Conservation (phyloP, 2,888 invertebrate species). For the Macrosiphum euphorbiae region DNA sequence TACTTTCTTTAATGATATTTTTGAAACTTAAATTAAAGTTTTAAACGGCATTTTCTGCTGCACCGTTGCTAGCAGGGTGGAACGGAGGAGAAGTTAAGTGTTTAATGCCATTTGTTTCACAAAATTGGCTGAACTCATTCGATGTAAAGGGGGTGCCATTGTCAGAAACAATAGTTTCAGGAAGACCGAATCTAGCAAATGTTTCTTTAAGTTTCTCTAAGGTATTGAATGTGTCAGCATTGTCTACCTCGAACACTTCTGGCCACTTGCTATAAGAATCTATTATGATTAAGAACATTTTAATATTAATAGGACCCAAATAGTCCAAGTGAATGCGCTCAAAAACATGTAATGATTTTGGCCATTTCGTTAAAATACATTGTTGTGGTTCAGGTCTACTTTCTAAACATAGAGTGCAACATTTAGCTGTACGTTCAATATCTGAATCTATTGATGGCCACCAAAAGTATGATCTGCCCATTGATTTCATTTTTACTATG, state of each 20-base stretch:
- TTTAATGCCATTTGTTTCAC: too few species aligned
- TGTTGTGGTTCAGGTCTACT: too few species aligned
- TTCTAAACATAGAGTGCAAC: too few species aligned
- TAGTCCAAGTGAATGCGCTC: slow-evolving; percentile 57
- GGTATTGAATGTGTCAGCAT: neutral
- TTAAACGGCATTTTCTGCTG: neutral
- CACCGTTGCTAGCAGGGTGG: neutral
- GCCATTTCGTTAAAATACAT: too few species aligned
- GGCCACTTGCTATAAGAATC: slow-evolving; percentile 58
- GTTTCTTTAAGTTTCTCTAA: slow-evolving; percentile 24
- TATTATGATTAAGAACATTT: slow-evolving; percentile 52
- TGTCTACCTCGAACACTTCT: slow-evolving; percentile 30
- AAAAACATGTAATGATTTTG: slow-evolving; percentile 36
- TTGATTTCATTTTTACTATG: too few species aligned
- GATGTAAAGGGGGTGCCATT: too few species aligned
- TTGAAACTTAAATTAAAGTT: neutral
- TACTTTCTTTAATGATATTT: neutral
- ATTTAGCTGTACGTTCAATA: too few species aligned
- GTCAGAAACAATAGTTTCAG: slow-evolving; percentile 47
- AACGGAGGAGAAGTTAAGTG: neutral
- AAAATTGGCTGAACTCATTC: too few species aligned
- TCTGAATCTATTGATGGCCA: too few species aligned
- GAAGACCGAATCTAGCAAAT: slow-evolving; percentile 51
- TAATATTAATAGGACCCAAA: slow-evolving; percentile 52
- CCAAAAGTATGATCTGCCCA: too few species aligned